phyloP scores from a whole-genome alignment of 2,113 vertebrate species.

The Pachyramphus minor region DNA sequence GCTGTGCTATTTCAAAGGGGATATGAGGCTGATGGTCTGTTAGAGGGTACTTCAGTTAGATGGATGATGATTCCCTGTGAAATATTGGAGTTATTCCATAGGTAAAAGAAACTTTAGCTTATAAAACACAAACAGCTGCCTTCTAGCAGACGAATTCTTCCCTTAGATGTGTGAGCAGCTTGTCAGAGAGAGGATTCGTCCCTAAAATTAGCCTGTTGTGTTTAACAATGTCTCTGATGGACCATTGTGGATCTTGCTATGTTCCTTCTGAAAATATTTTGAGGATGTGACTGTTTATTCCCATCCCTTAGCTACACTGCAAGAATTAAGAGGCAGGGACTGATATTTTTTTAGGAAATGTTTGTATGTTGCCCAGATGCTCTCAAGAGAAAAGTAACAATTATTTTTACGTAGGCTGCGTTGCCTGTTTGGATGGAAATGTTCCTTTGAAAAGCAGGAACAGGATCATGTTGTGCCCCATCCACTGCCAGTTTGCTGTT shows the following conservation, averaged over 20 bases:
- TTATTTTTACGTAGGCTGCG: not conserved
- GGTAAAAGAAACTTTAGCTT: constrained; percentile 64
- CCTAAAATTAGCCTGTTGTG: constrained; percentile 34
- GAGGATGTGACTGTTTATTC: constrained; percentile 20
- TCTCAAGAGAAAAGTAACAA: not conserved
- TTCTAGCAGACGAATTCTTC: not conserved
- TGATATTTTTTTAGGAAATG: not conserved
- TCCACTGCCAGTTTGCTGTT: not conserved
- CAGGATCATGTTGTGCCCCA: not conserved
- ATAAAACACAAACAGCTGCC: constrained; percentile 45
- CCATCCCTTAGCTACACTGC: not conserved
- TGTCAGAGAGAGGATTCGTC: not conserved
- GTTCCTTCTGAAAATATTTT: constrained; percentile 21
- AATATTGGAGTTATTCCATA: constrained; percentile 67
- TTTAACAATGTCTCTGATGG: not conserved
- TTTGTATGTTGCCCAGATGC: not conserved
- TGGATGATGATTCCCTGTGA: constrained; percentile 70
- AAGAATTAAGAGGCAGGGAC: not conserved
- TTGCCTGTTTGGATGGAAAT: not conserved
- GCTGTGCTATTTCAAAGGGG: constrained; percentile 71
- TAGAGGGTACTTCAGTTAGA: constrained; percentile 70
- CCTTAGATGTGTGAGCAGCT: constrained; percentile 16
- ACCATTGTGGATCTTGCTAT: not conserved
- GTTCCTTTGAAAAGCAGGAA: constrained; percentile 3
- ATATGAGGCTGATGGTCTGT: constrained; percentile 70